phyloP scores from a whole-genome alignment of 2,113 vertebrate genomes.

The Hydrolagus affinis region DNA sequence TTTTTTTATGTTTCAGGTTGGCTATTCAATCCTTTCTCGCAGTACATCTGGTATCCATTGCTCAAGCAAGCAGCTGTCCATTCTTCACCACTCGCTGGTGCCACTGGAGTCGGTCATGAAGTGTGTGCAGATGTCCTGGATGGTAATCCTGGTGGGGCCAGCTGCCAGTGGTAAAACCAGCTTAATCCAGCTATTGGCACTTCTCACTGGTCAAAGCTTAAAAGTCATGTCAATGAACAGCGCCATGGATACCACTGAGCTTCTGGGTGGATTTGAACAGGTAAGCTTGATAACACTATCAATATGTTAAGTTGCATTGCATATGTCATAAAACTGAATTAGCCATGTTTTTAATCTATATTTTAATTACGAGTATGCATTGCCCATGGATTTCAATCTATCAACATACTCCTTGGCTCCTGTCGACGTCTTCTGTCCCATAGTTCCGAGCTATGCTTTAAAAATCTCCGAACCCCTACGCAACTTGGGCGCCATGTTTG shows the following conservation, averaged over 20 bases:
- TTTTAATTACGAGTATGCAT: neutral
- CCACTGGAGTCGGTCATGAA: conserved; percentile 90
- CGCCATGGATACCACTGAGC: conserved; percentile 88
- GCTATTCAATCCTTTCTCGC: conserved; percentile 82
- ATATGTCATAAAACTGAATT: neutral
- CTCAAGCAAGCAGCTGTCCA: conserved; percentile 63
- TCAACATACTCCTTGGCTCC: neutral
- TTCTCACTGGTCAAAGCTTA: conserved; percentile 78
- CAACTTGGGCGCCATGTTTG: too few relatives aligned
- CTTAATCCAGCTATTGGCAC: conserved; percentile 78
- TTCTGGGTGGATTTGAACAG: conserved; percentile 95
- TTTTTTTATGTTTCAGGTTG: conserved; percentile 58
- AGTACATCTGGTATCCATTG: conserved; percentile 56
- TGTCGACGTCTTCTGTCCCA: too few relatives aligned
- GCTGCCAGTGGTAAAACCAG: conserved; percentile 85
- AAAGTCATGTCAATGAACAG: conserved; percentile 94
- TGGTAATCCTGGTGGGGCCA: conserved; percentile 88
- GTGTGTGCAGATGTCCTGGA: conserved; percentile 92
- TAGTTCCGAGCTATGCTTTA: too few relatives aligned
- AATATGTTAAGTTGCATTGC: neutral
- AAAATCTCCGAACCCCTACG: too few relatives aligned
- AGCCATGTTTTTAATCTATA: neutral
- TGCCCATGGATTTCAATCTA: neutral
- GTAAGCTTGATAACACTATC: conserved; percentile 46
- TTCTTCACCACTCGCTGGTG: conserved; percentile 76